A percentile compares a stretch with the other conserved stretches of the same genome.
Conservation (phyloP, 2,888 invertebrate species). For the Orthosia cruda region DNA sequence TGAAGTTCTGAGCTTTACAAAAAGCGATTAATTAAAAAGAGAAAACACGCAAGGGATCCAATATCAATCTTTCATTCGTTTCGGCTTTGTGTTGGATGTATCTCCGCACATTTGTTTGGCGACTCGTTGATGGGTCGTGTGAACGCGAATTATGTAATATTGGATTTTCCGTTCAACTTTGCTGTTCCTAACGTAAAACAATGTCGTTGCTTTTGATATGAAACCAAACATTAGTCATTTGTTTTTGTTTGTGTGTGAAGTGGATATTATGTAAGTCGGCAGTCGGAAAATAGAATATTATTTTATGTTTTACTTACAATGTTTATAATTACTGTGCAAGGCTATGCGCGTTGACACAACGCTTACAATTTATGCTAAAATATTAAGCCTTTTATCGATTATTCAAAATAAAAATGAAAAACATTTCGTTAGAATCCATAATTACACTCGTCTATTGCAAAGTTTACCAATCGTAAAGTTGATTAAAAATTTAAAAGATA, state of each 20-base stretch:
- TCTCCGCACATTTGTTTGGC: conserved; percentile 56
- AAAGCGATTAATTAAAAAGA: conserved; percentile 83
- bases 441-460: too few species aligned
- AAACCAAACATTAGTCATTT: conserved; percentile 38
- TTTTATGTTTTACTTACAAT: not conserved
- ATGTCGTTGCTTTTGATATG: conserved; percentile 43
- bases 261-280: not conserved
- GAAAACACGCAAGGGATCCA: conserved; percentile 73
- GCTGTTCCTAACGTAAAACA: conserved; percentile 50
- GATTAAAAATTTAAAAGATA: too few species aligned
- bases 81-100: conserved; percentile 62
- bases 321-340: too few species aligned
- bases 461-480: too few species aligned
- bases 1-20: conserved; percentile 78
- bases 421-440: too few species aligned
- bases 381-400: too few species aligned
- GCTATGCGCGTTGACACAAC: too few species aligned
- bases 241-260: conserved; percentile 16
- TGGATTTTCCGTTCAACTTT: conserved; percentile 53
- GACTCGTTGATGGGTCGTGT: conserved; percentile 51
- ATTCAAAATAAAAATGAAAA: too few species aligned
- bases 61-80: conserved; percentile 75
- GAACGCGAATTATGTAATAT: conserved; percentile 57
- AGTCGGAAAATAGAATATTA: not conserved
- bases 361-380: too few species aligned